These are phyloP conservation scores for Bryconaethiops microstoma DNA, from an alignment of 2,797 vertebrate species.

Conservation along the genomic window DNA sequence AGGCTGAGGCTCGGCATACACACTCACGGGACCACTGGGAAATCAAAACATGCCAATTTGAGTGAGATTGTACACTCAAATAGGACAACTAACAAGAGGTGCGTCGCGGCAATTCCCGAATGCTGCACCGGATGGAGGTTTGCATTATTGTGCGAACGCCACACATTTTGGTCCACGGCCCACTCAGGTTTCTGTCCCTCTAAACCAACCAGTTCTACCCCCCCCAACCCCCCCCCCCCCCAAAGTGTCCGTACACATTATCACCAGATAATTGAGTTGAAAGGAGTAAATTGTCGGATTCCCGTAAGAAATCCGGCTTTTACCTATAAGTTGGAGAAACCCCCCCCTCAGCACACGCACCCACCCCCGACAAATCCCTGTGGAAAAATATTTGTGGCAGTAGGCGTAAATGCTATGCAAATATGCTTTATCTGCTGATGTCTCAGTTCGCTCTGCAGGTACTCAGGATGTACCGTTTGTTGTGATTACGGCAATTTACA, in stretches of 20 bases:
- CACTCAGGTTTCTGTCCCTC: conserved; percentile 63
- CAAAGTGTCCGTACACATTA: conserved; percentile 66
- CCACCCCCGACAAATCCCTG: conserved; percentile 48
- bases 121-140: conserved; percentile 51
- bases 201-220: conserved; percentile 33
- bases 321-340: conserved; percentile 56
- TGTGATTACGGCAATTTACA: conserved; percentile 63
- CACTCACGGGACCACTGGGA: conserved; percentile 54
- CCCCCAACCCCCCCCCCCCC: conserved; percentile 31
- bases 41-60: conserved; percentile 65
- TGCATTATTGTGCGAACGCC: conserved; percentile 58
- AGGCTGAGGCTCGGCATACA: conserved; percentile 49
- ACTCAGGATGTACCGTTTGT: conserved; percentile 56
- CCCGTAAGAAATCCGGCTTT: conserved; percentile 68
- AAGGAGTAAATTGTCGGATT: conserved; percentile 67
- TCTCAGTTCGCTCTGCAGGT: conserved; percentile 52
- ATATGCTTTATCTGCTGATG: conserved; percentile 62
- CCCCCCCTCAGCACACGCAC: no score
- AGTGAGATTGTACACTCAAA: conserved; percentile 62
- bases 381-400: conserved; percentile 50
- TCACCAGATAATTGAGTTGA: conserved; percentile 72
- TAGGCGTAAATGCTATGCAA: conserved; percentile 58
- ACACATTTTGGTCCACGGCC: conserved; percentile 48
- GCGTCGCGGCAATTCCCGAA: conserved; percentile 53
- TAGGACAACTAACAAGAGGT: conserved; percentile 62